phyloP scores from a whole-genome alignment of 2,888 invertebrate genomes.

The Agonopterix arenella region DNA sequence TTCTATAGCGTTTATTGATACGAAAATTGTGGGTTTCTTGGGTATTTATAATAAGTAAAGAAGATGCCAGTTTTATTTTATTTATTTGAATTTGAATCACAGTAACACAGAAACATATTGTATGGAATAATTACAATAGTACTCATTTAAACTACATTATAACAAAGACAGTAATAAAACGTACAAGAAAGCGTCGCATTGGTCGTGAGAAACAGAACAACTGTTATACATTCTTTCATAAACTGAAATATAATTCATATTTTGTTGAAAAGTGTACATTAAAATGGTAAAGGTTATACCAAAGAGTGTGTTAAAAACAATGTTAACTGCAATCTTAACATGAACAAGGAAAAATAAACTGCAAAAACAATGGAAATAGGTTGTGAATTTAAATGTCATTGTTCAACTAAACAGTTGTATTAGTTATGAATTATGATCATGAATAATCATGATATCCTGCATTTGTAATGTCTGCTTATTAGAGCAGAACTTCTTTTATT shows the following conservation, averaged over 20 bases:
- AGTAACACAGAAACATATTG: background rate
- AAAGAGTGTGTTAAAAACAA: too few species aligned
- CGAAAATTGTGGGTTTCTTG: background rate
- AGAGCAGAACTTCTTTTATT: background rate
- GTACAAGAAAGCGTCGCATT: conserved; percentile 6
- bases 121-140: background rate
- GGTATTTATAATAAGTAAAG: background rate
- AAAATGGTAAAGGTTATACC: too few species aligned
- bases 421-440: background rate
- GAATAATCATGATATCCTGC: background rate
- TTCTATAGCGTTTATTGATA: too few species aligned
- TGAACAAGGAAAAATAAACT: too few species aligned
- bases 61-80: background rate
- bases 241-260: too few species aligned
- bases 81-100: background rate
- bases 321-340: too few species aligned
- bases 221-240: conserved; percentile 19
- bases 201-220: conserved; percentile 43
- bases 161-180: background rate
- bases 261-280: too few species aligned
- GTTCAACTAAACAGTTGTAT: background rate
- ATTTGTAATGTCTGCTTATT: background rate
- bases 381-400: background rate
- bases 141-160: background rate
- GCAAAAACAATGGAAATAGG: too few species aligned